Conservation (phyloP, 1,140 invertebrate species). For the Ectropis grisescens region DNA sequence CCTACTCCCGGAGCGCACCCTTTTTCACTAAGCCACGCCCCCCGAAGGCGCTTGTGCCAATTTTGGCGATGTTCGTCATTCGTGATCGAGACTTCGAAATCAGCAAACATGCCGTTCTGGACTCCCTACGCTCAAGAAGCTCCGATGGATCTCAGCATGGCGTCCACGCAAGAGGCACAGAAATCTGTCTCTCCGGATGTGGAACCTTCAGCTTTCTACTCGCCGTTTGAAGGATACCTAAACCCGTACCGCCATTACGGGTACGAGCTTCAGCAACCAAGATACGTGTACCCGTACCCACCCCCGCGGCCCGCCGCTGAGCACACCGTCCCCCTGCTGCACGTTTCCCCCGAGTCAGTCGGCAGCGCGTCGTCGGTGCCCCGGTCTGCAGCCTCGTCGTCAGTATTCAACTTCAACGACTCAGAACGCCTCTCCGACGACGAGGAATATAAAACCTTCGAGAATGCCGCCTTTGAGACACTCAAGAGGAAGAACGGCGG, state of each 20-base stretch:
- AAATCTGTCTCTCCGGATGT: slow-evolving; percentile 1
- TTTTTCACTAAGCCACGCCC: slow-evolving; percentile 8
- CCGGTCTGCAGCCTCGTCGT: not conserved
- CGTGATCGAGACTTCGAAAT: slow-evolving; percentile 1
- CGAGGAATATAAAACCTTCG: slow-evolving; percentile 11
- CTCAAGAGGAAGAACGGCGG: slow-evolving; percentile 41
- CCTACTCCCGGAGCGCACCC: not conserved
- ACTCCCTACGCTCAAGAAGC: slow-evolving; percentile 14
- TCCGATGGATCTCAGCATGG: slow-evolving; percentile 10
- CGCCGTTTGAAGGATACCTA: too few species aligned
- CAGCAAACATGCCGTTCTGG: slow-evolving; percentile 14
- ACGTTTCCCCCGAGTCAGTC: slow-evolving; percentile 13
- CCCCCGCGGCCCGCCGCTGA: slow-evolving; percentile 3
- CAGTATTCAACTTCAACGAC: slow-evolving; percentile 5
- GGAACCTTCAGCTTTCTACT: too few species aligned
- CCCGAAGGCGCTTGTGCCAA: not conserved
- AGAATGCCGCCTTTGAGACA: slow-evolving; percentile 25
- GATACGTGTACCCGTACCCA: not conserved
- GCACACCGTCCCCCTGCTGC: slow-evolving; percentile 7
- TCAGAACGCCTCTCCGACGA: slow-evolving; percentile 7
- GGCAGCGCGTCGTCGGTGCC: slow-evolving; percentile 6
- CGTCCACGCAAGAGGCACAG: slow-evolving; percentile 7
- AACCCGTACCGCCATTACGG: too few species aligned
- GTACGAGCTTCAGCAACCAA: too few species aligned
- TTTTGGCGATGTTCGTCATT: slow-evolving; percentile 5